Evolutionary conservation across 2,888 invertebrate species (phyloP).

Genomic region (Scaptomyza cyrtandrae): DNA sequence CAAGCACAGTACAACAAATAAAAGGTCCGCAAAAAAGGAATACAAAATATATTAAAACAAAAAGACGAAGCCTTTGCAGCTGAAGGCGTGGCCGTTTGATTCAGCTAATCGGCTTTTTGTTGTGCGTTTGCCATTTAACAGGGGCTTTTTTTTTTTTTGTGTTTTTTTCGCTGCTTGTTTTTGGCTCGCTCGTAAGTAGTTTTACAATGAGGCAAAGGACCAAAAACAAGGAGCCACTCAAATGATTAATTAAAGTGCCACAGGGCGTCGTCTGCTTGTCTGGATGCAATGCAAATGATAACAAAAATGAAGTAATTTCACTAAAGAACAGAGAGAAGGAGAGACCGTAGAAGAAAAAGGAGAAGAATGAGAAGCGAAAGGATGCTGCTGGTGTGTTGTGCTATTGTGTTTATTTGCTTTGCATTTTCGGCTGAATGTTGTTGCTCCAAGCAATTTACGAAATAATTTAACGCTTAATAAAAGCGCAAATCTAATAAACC

Average conservation of each 20-base stretch:
- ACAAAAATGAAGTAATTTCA: slow-evolving; percentile 67
- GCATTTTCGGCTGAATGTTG: slow-evolving; percentile 51
- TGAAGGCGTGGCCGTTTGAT: slow-evolving; percentile 59
- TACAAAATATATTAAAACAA: slow-evolving; percentile 10
- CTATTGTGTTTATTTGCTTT: slow-evolving; percentile 67
- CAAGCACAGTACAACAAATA: slow-evolving; percentile 18
- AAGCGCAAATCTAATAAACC: slow-evolving; percentile 78
- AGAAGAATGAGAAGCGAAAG: background rate
- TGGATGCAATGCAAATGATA: slow-evolving; percentile 73
- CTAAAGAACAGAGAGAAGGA: background rate
- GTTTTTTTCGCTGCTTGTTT: slow-evolving; percentile 10
- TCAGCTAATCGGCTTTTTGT: slow-evolving; percentile 75
- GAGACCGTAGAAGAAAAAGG: background rate
- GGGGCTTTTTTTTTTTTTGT: slow-evolving; percentile 37
- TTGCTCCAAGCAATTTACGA: slow-evolving; percentile 74
- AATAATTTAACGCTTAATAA: slow-evolving; percentile 80
- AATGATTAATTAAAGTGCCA: slow-evolving; percentile 76
- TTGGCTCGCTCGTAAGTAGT: slow-evolving; percentile 63
- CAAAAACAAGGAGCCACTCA: slow-evolving; percentile 52
- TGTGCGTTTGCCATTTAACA: slow-evolving; percentile 39
- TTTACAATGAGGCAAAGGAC: slow-evolving; percentile 43
- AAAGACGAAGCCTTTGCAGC: slow-evolving; percentile 12
- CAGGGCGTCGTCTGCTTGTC: slow-evolving; percentile 58
- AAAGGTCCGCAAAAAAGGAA: slow-evolving; percentile 4
- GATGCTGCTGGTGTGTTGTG: slow-evolving; percentile 12